Evolutionary conservation across 2,888 invertebrate genomes (phyloP), one percentile per base, ranked within the genome.

Genomic region (Calameuta filiformis): DNA sequence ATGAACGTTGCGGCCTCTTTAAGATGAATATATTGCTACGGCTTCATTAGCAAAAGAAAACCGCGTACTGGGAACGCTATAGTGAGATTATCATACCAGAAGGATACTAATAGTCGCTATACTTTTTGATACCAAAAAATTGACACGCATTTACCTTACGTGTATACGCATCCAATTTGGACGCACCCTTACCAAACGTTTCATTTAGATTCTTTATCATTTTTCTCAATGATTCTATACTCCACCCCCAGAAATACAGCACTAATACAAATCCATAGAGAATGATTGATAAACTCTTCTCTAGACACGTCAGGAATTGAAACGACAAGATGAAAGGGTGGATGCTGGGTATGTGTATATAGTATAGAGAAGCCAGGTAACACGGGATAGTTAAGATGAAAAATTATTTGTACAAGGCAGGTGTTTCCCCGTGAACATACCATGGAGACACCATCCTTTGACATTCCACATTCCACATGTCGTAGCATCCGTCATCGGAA

Each of bases 341-440:
- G 15, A 34, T 71, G 31, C 71, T 71, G 34, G 23, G 23, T 56
- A 9, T 9, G 34, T 31, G 33, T 71, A 71, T 34, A 71, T 34
- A 31, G 71, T 6, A 34, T 33, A 71, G 34, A 71, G 71, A 71
- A 71, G 23, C 34, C 34, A 71, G 71, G 71, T 34, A 71, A 71
- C 71, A 34, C 33, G 73, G 76, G 81, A 80, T 80, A 83, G 74
- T 83, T 83, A 79, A 81, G 85, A 85, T 86, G 87, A 87, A 85
- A 84, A 86, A 87, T 87, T 84, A 83, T 87, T 86, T 83, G 80
- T 82, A 84, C 83, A 85, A 79, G 81, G 83, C 87, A 87, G 87
- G 87, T 87, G 87, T 85, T 84, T 81, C 78, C 40, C 76, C 76
- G 81, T 76, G 81, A 83, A 81, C 80, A 84, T 81, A 81, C 82